Evolutionary conservation across 2,113 vertebrate species (phyloP), one percentile per base, ranked within the genome.

Genomic region (Crocuta crocuta): DNA sequence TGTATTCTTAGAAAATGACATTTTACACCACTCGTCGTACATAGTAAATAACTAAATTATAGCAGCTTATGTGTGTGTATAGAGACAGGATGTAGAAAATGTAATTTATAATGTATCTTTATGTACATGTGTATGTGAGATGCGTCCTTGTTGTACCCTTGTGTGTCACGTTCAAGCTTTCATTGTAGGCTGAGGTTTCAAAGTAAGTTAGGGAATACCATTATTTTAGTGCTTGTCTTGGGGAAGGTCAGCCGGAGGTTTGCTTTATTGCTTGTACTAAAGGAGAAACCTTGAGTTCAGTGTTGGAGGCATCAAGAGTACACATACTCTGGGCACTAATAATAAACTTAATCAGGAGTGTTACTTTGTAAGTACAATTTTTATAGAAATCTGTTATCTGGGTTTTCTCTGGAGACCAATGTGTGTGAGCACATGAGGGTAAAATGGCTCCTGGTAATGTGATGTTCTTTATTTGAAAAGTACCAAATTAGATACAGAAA

Each of bases 21-120:
- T 99, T 99, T 99, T 99, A 99, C 98, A 98, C 98, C 98, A 97
- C 97, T 97, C 93, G 97, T 98, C 98, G 96, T 97, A 98, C 98
- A 98, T 98, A 99, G 98, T 99, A 99, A 99, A 99, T 99, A 99
- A 98, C 98, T 98, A 98, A 98, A 99, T 98, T 99, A 98, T 97
- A 97, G 95, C 97, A 94, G 98, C 97, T 98, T 98, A 92, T 98
- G 97, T 97, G 85, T 98, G 91, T 95, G 97, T 97, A 96, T 87
- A 97, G 97, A 98, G 98, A 76, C 97, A 95, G 96, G 96, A 79
- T 89, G 73, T 91, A 92, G 98, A 89, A 96, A 97, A 95, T 93
- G 79, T 96, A 97, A 97, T 98, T 98, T 97, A 97, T 95, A 97
- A 94, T 88, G 94, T 91, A 63, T 97, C 95, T 98, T 95, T 95